A percentile compares a stretch with the other conserved stretches of the same genome.
phyloP scores from a whole-genome alignment of 2,113 vertebrate genomes.

The Ceratotherium simum region DNA sequence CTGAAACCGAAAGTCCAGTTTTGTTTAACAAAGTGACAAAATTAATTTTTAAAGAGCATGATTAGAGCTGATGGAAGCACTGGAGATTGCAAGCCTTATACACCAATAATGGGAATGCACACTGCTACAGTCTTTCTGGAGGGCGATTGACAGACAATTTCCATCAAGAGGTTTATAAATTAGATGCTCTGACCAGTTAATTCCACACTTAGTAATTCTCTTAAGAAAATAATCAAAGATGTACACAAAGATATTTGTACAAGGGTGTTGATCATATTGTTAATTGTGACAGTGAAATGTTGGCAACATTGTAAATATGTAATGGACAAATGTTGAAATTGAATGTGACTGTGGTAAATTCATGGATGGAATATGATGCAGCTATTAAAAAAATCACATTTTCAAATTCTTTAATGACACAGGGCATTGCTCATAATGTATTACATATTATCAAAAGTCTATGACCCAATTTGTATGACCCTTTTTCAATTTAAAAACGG shows the following conservation, averaged over 20 bases:
- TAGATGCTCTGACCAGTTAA: not conserved
- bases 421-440: not conserved
- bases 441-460: not conserved
- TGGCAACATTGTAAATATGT: not conserved
- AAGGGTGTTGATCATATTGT: not conserved
- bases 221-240: slow-evolving; percentile 41
- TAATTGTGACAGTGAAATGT: not conserved
- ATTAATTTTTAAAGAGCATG: not conserved
- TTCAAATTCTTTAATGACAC: not conserved
- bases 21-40: slow-evolving; percentile 28
- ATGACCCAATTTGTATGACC: not conserved
- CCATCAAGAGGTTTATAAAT: not conserved
- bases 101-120: not conserved
- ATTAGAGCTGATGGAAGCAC: not conserved
- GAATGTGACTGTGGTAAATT: not conserved
- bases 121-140: not conserved
- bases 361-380: not conserved
- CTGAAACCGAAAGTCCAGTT: not conserved
- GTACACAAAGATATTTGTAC: not conserved
- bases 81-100: not conserved
- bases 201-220: not conserved
- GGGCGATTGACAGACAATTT: not conserved
- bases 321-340: not conserved
- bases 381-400: not conserved
- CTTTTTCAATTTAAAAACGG: not conserved